Base-by-base conservation (phyloP, 2,888 invertebrate genomes). In the Mythimna vitellina region DNA sequence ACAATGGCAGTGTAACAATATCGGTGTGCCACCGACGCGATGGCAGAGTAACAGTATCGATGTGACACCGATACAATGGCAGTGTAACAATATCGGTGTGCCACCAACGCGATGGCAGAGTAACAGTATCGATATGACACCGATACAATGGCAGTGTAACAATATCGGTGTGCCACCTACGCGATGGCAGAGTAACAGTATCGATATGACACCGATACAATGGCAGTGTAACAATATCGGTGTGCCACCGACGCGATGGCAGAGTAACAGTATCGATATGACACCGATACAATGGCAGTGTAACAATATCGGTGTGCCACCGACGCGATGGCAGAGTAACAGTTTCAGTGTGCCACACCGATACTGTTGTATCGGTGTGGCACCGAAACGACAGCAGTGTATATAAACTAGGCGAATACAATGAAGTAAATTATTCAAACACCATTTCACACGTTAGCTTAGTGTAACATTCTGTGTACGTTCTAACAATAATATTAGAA, bases 401-500 rank as follows among this genome's bases (percentile, higher is more conserved):
- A 5, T 17, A 25, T 9, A 10, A 29, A 17, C 25, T 20, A n/a
- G 25, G 20, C 20, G 4, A 67, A 22, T 22, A 46, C 38, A 14
- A 29, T 29, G 14, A 17, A 66, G 3, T 22, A 54, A 54, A 32
- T 12, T 20, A 32, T 49, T 10, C 6, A 14, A 54, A 42, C 42
- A 42, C 9, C 6, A n/a, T 35, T 12, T 25, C 5, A 10, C 22
- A 46, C 7, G 10, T 32, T 22, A 32, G 20, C 6, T 56, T 35
- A 32, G n/a, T 35, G 10, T n/a, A 49, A 12, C n/a, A 25, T n/a
- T 3, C 12, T 61, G 17, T 32, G 12, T 8, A 17, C 32, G 17
- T 58, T 46, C 8, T 35, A 25, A 56, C 12, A 46, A 25, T 61
- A 46, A 7, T 46, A 32, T n/a, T 20, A 70, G 22, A 71, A 73